phyloP scores from a whole-genome alignment of 2,888 invertebrate species.

The Seira sanloemensis region DNA sequence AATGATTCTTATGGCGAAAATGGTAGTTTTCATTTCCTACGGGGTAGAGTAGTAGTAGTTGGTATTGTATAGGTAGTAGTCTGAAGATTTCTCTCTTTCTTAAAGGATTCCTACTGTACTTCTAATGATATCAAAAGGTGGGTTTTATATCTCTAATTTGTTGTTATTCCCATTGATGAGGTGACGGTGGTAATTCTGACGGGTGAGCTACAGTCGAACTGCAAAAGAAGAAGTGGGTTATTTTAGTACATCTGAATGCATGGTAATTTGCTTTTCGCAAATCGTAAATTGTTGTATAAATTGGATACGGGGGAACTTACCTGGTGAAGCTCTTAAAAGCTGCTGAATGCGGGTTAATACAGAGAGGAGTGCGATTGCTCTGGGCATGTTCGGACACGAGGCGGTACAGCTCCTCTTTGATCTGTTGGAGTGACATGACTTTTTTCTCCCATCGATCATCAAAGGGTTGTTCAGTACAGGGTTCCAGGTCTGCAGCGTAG shows the following conservation, averaged over 20 bases:
- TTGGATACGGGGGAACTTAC: conserved; percentile 82
- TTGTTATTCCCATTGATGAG: conserved; percentile 96
- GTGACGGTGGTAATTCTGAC: conserved; percentile 97
- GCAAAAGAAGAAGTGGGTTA: conserved; percentile 78
- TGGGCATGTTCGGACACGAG: conserved; percentile 98
- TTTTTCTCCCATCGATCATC: conserved; percentile 98
- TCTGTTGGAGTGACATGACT: conserved; percentile 92
- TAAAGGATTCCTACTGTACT: conserved; percentile 24
- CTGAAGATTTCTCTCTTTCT: conserved; percentile 39
- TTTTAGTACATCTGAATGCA: too few species aligned
- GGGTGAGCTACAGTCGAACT: conserved; percentile 97
- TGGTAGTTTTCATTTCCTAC: neutral
- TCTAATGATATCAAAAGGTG: conserved; percentile 65
- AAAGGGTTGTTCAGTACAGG: conserved; percentile 91
- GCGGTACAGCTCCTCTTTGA: conserved; percentile 99
- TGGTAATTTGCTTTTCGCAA: too few species aligned
- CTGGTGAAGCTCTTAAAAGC: conserved; percentile 99
- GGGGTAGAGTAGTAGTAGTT: neutral
- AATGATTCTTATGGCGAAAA: conserved; percentile 28
- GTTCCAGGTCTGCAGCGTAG: conserved; percentile 94
- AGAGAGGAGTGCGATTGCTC: conserved; percentile 96
- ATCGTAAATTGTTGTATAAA: neutral
- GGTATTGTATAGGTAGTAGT: conserved; percentile 41
- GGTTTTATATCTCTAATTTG: conserved; percentile 46
- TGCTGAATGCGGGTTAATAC: conserved; percentile 99